Conservation (phyloP, 2,113 vertebrate genomes). For the Odocoileus hemionus region DNA sequence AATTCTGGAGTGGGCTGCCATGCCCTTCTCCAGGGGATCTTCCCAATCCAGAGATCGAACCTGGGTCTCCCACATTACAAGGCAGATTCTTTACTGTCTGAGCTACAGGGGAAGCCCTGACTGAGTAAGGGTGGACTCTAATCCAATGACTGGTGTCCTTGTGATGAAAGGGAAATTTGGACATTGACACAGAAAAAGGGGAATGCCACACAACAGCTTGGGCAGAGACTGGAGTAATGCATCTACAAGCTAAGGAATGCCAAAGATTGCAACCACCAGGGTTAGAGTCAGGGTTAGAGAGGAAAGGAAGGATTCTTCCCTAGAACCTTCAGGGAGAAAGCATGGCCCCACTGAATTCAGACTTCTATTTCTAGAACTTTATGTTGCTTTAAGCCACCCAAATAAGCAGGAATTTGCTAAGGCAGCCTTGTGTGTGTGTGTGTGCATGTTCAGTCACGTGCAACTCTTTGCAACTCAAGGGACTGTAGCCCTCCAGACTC, state of each 20-base stretch:
- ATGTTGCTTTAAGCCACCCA: background rate
- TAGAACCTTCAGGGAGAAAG: no score
- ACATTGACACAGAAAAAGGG: background rate
- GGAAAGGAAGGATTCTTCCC: no score
- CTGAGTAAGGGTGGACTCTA: background rate
- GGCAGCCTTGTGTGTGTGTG: background rate
- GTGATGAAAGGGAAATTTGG: background rate
- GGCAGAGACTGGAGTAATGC: no score
- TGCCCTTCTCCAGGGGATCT: background rate
- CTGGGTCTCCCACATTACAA: background rate
- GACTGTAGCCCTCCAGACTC: background rate
- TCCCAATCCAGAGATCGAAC: background rate
- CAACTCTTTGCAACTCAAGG: background rate
- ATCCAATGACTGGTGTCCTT: background rate
- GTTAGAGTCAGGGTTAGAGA: background rate
- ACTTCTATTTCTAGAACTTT: background rate
- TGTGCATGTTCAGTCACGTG: background rate
- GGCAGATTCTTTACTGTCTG: background rate
- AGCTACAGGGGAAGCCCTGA: background rate
- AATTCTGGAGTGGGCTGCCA: background rate
- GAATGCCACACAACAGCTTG: accelerated
- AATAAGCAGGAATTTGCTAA: no score
- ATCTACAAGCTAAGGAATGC: background rate
- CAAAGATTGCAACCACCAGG: no score
- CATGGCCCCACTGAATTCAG: background rate